Conservation (phyloP, 1,140 invertebrate genomes). For the Tetraneura akinire region DNA sequence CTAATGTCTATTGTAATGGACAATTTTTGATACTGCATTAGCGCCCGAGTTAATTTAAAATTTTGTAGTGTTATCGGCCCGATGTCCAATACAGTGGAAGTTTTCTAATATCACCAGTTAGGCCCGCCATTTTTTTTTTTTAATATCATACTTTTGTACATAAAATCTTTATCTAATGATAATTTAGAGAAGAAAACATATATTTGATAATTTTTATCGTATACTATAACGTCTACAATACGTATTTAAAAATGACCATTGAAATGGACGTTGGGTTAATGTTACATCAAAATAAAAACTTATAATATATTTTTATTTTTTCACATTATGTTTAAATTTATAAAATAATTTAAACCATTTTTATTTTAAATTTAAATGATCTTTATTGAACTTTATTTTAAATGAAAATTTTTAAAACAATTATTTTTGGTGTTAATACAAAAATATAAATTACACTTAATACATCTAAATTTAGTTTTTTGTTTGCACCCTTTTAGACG, state of each 20-base stretch:
- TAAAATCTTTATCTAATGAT: neutral
- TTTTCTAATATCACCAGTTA: too few relatives aligned
- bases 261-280: neutral
- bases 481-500: neutral
- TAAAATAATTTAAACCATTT: neutral
- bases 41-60: too few relatives aligned
- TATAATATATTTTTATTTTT: neutral
- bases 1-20: too few relatives aligned
- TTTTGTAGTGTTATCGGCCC: too few relatives aligned
- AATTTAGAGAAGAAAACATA: neutral
- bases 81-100: too few relatives aligned
- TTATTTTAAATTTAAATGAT: too few relatives aligned
- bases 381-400: too few relatives aligned
- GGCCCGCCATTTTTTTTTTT: neutral
- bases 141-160: neutral
- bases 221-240: neutral
- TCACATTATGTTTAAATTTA: neutral
- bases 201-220: neutral
- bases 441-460: constrained; percentile 15
- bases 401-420: constrained; percentile 16
- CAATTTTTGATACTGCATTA: too few relatives aligned
- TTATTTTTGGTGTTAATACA: neutral
- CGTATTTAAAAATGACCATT: neutral
- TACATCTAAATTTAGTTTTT: neutral
- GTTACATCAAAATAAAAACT: neutral